A percentile compares a stretch with the other conserved stretches of the same genome.
These are phyloP conservation scores for Metopolophium dirhodum DNA, from an alignment of 1,140 invertebrate species.

Conservation along the genomic window DNA sequence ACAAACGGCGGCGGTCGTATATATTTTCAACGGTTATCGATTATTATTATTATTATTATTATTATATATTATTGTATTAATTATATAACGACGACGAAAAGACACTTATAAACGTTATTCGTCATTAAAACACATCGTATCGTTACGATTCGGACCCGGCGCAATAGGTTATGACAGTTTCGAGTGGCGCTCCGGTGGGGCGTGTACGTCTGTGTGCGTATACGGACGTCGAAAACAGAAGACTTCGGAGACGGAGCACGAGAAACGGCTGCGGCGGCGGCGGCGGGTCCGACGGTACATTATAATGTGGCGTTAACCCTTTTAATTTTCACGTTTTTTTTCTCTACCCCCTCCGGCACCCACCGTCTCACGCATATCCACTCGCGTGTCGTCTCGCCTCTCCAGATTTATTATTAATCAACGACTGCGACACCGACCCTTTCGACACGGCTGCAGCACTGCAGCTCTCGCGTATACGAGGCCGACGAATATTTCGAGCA, in stretches of 20 bases:
- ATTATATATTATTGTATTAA: not conserved
- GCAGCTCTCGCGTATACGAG: not conserved
- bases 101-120: conserved; percentile 21
- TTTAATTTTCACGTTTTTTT: conserved; percentile 54
- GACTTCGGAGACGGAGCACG: conserved; percentile 14
- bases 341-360: not conserved
- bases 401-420: conserved; percentile 48
- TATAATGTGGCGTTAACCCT: conserved; percentile 33
- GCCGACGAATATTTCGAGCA: not conserved
- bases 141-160: not conserved
- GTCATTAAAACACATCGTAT: conserved; percentile 30
- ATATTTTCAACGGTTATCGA: too few species aligned
- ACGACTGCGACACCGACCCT: conserved; percentile 37
- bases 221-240: conserved; percentile 50
- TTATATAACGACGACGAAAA: not conserved
- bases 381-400: not conserved
- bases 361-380: not conserved
- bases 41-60: not conserved
- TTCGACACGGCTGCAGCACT: not conserved
- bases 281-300: not conserved
- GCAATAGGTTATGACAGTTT: conserved; percentile 53
- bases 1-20: too few species aligned
- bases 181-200: conserved; percentile 32
- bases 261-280: not conserved
- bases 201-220: not conserved